Evolutionary conservation across 2,113 vertebrate species (phyloP), one percentile per base, ranked within the genome.

Genomic region (Eonycteris spelaea): DNA sequence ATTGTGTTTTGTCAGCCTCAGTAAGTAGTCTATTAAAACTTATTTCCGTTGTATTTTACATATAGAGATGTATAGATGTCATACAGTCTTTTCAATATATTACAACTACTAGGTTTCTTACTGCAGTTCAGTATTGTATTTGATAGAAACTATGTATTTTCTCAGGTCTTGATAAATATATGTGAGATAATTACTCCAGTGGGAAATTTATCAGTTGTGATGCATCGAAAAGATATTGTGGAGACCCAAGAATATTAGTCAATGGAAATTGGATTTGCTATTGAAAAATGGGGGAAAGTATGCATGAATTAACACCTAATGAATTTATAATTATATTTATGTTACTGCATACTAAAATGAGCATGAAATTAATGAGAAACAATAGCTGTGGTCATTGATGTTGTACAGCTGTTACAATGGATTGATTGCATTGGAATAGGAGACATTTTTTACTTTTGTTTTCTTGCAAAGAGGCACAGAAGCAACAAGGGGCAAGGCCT

Each of bases 241-340:
- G 53, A 51, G 10, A 26, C 63, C 18, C 9, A 53, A 48, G 7
- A 86, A 63, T 92, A 6, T 85, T 89, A 73, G 3, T 67, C 95
- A 75, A 40, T 92, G 10, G 21, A 92, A 83, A 35, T 55, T 86
- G 4, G 10, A 59, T 33, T 55, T 92, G 43, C 19, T 86, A n/a
- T 45, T 91, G 51, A 86, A 90, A 92, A 96, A 59, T 70, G 24
- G 24, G n/a, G 0, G 33, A 94, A 79, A 63, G 3, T 82, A 51
- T 96, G 18, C 74, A 86, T 92, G 59, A 93, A 43, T 45, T 74
- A 95, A 51, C 28, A 75, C 19, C 14, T 61, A 96, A 80, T 95
- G 45, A 86, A 68, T 93, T 75, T 93, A 55, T 70, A 86, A 95
- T 86, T 74, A 30, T 80, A 73, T 90, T 79, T 95, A 67, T 90